Base-by-base conservation (phyloP, 2,888 invertebrate genomes). In the Drosophila pseudotakahashii region DNA sequence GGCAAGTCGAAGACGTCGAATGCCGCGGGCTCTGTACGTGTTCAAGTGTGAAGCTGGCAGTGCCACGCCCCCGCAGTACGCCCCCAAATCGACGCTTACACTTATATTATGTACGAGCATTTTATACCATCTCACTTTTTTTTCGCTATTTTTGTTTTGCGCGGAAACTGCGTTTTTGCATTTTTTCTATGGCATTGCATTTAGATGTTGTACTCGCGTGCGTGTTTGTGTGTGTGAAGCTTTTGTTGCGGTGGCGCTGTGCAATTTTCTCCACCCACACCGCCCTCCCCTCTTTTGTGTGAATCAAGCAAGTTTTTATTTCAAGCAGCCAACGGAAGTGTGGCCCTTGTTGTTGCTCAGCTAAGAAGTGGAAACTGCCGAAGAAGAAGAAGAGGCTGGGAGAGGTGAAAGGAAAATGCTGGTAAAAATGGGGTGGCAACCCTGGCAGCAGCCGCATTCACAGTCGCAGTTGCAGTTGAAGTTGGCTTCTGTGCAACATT, bases 291-390 rank as follows among this genome's bases (percentile, higher is more conserved):
- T n/a, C 37, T 14, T 75, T 59, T 77, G 64, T 67, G 53, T 59
- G 47, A 68, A 67, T 69, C 78, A 74, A 79, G 85, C 68, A 87
- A 85, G 88, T 82, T 88, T 81, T 82, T 82, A 88, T 82, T 82
- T 82, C 78, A 88, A 86, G 86, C 86, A 82, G 78, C 86, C 68
- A 86, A 53, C 82, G 82, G 82, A 82, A 88, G 88, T 82, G 82
- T 73, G 80, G 82, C 78, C 72, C 75, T 71, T 71, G 72, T 64
- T 73, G 73, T 59, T 73, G 73, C 39, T 66, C 61, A 50, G 66
- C 80, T 73, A 75, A 85, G 86, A 88, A 77, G 88, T 79, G 52
- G 55, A 48, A 73, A 16, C 61, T 37, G 45, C 26, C 23, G 16
- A 34, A 44, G 60, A 34, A 34, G 60, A 34, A 34, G 34, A 34